Conservation (phyloP, 2,113 vertebrate species). For the Pantherophis guttatus region DNA sequence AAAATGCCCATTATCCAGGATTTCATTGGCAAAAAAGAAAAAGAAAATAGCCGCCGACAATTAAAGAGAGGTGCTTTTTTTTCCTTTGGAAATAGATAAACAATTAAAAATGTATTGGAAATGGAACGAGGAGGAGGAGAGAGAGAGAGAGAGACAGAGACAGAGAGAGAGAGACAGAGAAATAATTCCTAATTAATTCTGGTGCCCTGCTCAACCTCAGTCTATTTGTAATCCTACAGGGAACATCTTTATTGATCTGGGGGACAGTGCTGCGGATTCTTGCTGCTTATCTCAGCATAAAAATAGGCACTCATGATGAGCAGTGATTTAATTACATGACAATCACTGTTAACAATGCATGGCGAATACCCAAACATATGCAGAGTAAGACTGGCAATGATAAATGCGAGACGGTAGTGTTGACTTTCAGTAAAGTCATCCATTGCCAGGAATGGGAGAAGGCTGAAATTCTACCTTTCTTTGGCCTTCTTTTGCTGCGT, state of each 20-base stretch:
- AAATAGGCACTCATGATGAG: constrained; percentile 88
- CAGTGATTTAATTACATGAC: constrained; percentile 97
- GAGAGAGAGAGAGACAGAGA: constrained; percentile 72
- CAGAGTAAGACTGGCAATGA: constrained; percentile 85
- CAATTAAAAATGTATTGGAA: constrained; percentile 81
- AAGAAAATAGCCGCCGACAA: constrained; percentile 33
- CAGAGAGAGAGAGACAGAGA: constrained; percentile 70
- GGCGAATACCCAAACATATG: constrained; percentile 78
- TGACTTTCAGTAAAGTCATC: constrained; percentile 71
- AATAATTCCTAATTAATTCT: constrained; percentile 91
- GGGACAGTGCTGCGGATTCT: constrained; percentile 80
- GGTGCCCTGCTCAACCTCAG: constrained; percentile 82
- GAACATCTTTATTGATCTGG: constrained; percentile 93
- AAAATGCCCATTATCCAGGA: neutral
- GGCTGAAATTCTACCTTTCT: neutral
- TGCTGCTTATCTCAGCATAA: constrained; percentile 91
- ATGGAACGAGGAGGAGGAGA: constrained; percentile 55
- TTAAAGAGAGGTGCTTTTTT: constrained; percentile 24
- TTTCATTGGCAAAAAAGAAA: neutral
- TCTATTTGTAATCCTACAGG: constrained; percentile 86
- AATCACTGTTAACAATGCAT: constrained; percentile 92
- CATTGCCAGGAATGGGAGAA: constrained; percentile 42
- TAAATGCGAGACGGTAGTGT: constrained; percentile 80
- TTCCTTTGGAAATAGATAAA: constrained; percentile 73
- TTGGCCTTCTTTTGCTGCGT: too few relatives aligned